Percentiles rank a stretch among this genome's conserved stretches.
These are phyloP conservation scores for Andricus grossulariae DNA, from an alignment of 1,140 invertebrate species.

Conservation along the genomic window DNA sequence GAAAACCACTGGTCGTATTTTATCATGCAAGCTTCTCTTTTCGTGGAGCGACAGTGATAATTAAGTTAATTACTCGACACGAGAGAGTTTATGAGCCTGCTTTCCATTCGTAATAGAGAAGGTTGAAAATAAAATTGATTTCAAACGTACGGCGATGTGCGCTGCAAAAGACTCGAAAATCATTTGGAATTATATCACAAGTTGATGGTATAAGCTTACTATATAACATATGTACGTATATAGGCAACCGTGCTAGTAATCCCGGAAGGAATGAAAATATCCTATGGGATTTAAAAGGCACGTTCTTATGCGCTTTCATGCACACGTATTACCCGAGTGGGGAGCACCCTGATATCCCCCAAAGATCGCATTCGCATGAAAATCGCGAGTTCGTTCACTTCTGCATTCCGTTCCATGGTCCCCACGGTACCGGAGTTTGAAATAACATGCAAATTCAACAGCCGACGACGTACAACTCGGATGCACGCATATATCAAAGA, in stretches of 20 bases:
- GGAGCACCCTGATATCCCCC: constrained; percentile 45
- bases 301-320: constrained; percentile 40
- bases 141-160: no score
- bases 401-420: constrained; percentile 54
- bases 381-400: constrained; percentile 55
- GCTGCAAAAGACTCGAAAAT: no score
- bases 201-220: no score
- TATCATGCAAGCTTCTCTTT: no score
- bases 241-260: neutral
- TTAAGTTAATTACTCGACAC: no score
- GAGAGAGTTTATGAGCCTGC: no score
- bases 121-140: no score
- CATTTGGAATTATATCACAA: no score
- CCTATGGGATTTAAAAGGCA: neutral
- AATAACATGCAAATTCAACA: constrained; percentile 58
- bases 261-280: constrained; percentile 6
- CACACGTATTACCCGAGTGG: constrained; percentile 46
- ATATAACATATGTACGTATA: no score
- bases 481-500: constrained; percentile 30
- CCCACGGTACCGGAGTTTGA: constrained; percentile 52
- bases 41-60: no score
- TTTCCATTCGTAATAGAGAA: no score
- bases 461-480: constrained; percentile 45
- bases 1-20: no score
- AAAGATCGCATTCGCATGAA: constrained; percentile 56